Evolutionary conservation across 1,140 invertebrate genomes (phyloP).

Genomic region (Heliconius hewitsoni): DNA sequence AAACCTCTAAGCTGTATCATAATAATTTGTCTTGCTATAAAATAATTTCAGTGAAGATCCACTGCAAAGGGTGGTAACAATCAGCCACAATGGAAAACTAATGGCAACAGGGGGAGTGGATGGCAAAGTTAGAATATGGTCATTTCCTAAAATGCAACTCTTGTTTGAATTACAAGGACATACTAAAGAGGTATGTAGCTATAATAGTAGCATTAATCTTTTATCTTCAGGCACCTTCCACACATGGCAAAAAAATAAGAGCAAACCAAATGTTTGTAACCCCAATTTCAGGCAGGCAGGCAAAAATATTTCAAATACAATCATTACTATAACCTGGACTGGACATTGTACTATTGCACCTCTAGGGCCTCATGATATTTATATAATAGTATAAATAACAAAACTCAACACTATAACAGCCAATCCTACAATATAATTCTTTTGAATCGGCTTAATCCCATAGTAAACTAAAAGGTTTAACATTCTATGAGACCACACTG

Average conservation of each 20-base stretch:
- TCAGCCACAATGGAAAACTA: slow-evolving; percentile 87
- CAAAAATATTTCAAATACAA: too few relatives aligned
- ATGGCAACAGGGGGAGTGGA: slow-evolving; percentile 96
- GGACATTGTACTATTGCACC: slow-evolving; percentile 62
- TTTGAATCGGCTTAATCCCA: background rate
- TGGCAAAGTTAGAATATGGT: slow-evolving; percentile 93
- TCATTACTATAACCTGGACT: too few relatives aligned
- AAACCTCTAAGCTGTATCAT: background rate
- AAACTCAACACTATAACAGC: too few relatives aligned
- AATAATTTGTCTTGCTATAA: background rate
- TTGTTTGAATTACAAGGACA: slow-evolving; percentile 84
- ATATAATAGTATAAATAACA: background rate
- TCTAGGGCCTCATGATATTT: slow-evolving; percentile 85
- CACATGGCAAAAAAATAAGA: too few relatives aligned
- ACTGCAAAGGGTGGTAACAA: slow-evolving; percentile 92
- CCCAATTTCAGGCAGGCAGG: too few relatives aligned
- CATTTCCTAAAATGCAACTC: slow-evolving; percentile 89
- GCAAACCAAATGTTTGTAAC: too few relatives aligned
- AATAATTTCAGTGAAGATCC: slow-evolving; percentile 84
- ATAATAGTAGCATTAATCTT: background rate
- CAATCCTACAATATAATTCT: background rate
- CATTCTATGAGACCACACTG: background rate
- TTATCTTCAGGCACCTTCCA: background rate
- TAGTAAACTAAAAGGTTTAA: background rate
- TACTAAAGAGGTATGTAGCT: slow-evolving; percentile 72